Evolutionary conservation across 2,797 vertebrate genomes (phyloP).

Genomic region (Pangasius macronema): DNA sequence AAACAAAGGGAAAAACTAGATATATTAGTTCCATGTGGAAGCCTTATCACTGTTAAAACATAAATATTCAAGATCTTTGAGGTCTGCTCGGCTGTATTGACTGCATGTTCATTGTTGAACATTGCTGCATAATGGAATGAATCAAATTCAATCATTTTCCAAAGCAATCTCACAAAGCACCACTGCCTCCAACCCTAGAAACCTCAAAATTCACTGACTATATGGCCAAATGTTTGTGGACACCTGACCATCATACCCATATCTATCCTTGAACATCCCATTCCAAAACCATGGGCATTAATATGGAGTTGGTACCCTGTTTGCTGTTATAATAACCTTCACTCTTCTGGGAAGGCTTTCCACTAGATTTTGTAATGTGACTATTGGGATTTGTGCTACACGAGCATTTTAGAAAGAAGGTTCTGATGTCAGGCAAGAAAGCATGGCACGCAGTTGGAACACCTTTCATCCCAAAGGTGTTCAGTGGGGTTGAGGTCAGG

Average conservation of each 20-base stretch:
- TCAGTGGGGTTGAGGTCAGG: neutral
- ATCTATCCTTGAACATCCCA: neutral
- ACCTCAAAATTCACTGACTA: neutral
- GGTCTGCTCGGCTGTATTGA: slow-evolving; percentile 55
- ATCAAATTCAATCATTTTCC: neutral
- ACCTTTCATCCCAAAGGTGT: neutral
- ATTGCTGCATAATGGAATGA: slow-evolving; percentile 23
- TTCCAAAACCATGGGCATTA: no score
- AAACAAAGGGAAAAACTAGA: slow-evolving; percentile 49
- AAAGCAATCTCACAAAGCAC: neutral
- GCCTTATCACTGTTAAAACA: slow-evolving; percentile 41
- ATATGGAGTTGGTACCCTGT: neutral
- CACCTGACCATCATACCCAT: neutral
- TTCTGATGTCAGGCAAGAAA: neutral
- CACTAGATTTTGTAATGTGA: neutral
- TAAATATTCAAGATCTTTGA: slow-evolving; percentile 59
- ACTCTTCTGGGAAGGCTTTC: neutral
- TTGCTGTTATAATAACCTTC: neutral
- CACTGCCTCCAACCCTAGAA: neutral
- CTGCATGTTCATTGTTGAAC: slow-evolving; percentile 43
- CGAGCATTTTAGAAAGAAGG: neutral
- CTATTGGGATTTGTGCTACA: neutral
- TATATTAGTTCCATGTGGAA: slow-evolving; percentile 32
- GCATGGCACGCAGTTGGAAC: neutral
- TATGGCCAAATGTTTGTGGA: neutral